phyloP scores from a whole-genome alignment of 92 coral and sea anemone genomes.

The Pocillopora grandis region DNA sequence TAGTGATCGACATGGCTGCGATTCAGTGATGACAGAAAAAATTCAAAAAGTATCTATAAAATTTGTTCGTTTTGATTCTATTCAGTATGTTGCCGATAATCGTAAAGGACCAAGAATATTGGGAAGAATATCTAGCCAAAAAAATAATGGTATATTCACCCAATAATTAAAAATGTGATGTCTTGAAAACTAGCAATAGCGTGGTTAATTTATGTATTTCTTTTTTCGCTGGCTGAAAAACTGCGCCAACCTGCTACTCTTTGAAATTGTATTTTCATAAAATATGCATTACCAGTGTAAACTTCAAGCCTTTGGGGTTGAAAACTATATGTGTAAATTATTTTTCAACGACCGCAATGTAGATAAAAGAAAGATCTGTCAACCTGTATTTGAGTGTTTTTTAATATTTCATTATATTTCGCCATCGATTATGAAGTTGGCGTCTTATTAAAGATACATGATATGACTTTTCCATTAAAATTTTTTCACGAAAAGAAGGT shows the following conservation, averaged over 20 bases:
- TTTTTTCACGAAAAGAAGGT: too few relatives aligned
- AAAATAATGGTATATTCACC: too few relatives aligned
- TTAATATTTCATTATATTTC: constrained; percentile 9
- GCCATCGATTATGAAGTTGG: not conserved
- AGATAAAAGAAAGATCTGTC: constrained; percentile 2
- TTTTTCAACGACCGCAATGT: not conserved
- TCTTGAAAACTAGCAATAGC: too few relatives aligned
- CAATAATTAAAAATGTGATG: too few relatives aligned
- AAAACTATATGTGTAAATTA: constrained; percentile 8
- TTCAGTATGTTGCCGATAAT: too few relatives aligned
- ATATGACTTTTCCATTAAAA: not conserved
- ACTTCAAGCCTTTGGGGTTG: not conserved
- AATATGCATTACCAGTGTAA: not conserved
- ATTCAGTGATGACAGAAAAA: too few relatives aligned
- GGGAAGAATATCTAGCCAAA: too few relatives aligned
- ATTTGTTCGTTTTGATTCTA: too few relatives aligned
- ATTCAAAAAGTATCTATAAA: too few relatives aligned
- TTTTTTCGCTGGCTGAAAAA: not conserved
- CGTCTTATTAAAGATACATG: constrained; percentile 7
- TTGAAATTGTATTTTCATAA: not conserved
- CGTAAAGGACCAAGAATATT: too few relatives aligned
- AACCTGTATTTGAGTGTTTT: not conserved
- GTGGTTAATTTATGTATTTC: not conserved
- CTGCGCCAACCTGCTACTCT: too few relatives aligned
- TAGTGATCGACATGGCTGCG: too few relatives aligned